phyloP scores from a whole-genome alignment of 1,140 invertebrate genomes.

The Diploscapter pachys region DNA sequence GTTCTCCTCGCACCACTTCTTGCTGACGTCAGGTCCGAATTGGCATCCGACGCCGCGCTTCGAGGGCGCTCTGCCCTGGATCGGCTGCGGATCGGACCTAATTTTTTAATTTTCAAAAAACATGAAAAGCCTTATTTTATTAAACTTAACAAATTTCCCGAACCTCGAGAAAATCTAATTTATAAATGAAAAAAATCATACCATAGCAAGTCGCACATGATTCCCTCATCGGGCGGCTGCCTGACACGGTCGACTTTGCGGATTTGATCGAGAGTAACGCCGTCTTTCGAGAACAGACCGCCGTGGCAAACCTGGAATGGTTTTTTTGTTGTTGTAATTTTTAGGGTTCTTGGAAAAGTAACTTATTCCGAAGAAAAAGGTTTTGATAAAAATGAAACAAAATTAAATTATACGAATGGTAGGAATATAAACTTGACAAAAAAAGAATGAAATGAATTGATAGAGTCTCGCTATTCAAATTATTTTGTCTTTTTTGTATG shows the following conservation, averaged over 20 bases:
- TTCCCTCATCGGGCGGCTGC: constrained; percentile 79
- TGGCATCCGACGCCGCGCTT: constrained; percentile 96
- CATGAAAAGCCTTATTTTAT: not conserved
- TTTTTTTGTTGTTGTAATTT: too few relatives aligned
- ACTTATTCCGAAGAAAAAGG: too few relatives aligned
- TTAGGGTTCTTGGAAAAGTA: too few relatives aligned
- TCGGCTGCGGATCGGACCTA: constrained; percentile 94
- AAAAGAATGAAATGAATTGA: too few relatives aligned
- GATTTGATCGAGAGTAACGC: constrained; percentile 86
- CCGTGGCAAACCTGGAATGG: constrained; percentile 82
- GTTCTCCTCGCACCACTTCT: constrained; percentile 67
- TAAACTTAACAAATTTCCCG: not conserved
- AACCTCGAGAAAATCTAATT: not conserved
- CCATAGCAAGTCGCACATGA: constrained; percentile 37
- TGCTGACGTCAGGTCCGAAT: constrained; percentile 95
- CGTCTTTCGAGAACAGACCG: constrained; percentile 82
- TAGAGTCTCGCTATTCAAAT: too few relatives aligned
- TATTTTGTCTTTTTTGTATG: too few relatives aligned
- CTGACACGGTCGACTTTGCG: constrained; percentile 80
- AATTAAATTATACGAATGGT: not conserved
- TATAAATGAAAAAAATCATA: constrained; percentile 4
- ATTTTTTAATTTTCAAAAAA: not conserved
- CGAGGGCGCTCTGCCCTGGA: constrained; percentile 78
- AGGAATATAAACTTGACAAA: too few relatives aligned
- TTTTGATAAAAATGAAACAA: not conserved